A percentile compares a stretch with the other conserved stretches of the same genome.
phyloP scores from a whole-genome alignment of 2,797 vertebrate species.

The Gadopsis bispinosus region DNA sequence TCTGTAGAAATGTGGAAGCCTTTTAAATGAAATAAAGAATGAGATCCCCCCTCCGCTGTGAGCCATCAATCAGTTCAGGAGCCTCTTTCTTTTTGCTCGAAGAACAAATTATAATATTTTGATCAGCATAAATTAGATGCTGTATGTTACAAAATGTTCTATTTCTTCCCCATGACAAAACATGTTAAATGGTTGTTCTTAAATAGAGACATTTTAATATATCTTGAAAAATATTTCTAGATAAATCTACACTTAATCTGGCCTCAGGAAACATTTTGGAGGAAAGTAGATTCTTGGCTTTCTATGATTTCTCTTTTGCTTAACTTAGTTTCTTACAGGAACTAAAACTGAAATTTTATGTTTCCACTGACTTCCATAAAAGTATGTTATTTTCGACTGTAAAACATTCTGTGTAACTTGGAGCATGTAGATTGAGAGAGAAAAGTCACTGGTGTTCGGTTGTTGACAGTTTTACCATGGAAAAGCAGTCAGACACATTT shows the following conservation, averaged over 20 bases:
- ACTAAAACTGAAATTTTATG: slow-evolving; percentile 13
- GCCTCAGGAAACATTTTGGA: slow-evolving; percentile 19
- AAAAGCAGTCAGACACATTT: neutral
- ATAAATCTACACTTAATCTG: slow-evolving; percentile 30
- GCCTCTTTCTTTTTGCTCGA: slow-evolving; percentile 44
- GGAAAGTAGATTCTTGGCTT: slow-evolving; percentile 30
- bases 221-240: slow-evolving; percentile 21
- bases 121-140: slow-evolving; percentile 59
- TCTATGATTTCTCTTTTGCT: slow-evolving; percentile 8
- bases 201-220: slow-evolving; percentile 17
- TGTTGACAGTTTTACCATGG: slow-evolving; percentile 2
- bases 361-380: neutral
- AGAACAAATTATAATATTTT: slow-evolving; percentile 66
- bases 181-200: slow-evolving; percentile 21
- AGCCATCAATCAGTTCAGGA: slow-evolving; percentile 63
- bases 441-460: slow-evolving; percentile 1
- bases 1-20: slow-evolving; percentile 63
- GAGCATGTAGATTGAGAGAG: neutral
- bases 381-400: neutral
- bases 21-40: slow-evolving; percentile 66
- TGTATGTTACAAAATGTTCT: slow-evolving; percentile 27
- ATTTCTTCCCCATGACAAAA: slow-evolving; percentile 25
- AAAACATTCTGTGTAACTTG: slow-evolving; percentile 6
- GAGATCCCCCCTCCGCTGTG: slow-evolving; percentile 59
- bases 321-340: slow-evolving; percentile 15